Evolutionary conservation across 2,113 vertebrate genomes (phyloP), one percentile per base, ranked within the genome.

Genomic region (Pterocles gutturalis): DNA sequence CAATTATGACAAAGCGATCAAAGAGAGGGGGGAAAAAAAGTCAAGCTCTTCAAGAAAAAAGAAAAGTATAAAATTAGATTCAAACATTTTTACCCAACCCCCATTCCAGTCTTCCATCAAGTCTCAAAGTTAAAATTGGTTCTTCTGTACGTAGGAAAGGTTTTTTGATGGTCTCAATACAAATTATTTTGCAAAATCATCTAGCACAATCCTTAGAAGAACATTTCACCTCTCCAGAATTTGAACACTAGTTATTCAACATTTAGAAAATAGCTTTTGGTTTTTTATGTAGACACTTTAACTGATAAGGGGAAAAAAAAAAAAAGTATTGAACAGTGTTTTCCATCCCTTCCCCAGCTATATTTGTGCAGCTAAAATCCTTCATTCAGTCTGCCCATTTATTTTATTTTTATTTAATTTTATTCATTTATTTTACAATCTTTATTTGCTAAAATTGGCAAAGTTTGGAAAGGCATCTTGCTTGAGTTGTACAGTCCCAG

Each of bases 401-500:
- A 43, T 93, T 90, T 88, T 18, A 29, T 38, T 82, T 94, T 91
- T 60, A 38, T 93, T 89, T 94, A 3, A 28, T 72, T 72, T 91
- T 62, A 28, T 93, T 93, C 86, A 61, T 75, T 90, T 90, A 84
- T 89, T 96, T 98, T 97, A 98, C 91, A 97, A 98, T 97, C 95
- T 98, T 99, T 98, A 99, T 98, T 99, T 99, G 97, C 99, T 99
- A 98, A 99, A 99, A 98, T 99, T 99, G 98, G 98, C 99, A 79
- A 99, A 99, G 97, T 99, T 99, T 97, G 99, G 99, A 96, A 99
- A 99, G 98, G 99, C 99, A 98, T 99, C 99, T 96, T 99, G 99
- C 98, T 99, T 99, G 97, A 99, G 98, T 93, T 99, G 99, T 95
- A 98, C 98, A 98, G 99, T 98, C 94, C 97, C 98, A 83, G 99